Evolutionary conservation across 1,140 invertebrate genomes (phyloP).

Genomic region (Neodiprion pinetum): DNA sequence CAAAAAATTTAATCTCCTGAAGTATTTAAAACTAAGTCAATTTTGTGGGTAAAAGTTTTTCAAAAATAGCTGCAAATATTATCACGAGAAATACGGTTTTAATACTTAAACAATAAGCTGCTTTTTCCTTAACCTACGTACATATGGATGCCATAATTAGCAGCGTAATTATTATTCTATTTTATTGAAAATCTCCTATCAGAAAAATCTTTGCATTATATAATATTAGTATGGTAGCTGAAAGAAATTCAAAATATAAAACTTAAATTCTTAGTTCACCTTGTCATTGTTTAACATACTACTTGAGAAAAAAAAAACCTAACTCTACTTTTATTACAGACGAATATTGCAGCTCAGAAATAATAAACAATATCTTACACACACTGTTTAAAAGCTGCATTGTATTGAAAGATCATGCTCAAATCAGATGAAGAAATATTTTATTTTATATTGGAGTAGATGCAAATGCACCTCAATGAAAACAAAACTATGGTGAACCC

Average conservation of each 20-base stretch:
- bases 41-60: background rate
- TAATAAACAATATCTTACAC: background rate
- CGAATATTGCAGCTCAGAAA: background rate
- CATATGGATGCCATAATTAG: background rate
- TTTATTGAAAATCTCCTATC: background rate
- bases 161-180: background rate
- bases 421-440: too few relatives aligned
- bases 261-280: background rate
- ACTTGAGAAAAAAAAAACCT: background rate
- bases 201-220: background rate
- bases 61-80: constrained; percentile 8
- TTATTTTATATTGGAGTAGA: too few relatives aligned
- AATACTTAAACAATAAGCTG: background rate
- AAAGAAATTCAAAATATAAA: background rate
- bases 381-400: too few relatives aligned
- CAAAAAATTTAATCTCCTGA: background rate
- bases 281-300: background rate
- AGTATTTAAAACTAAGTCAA: background rate
- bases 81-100: constrained; percentile 3
- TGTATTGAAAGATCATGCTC: too few relatives aligned
- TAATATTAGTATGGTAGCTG: background rate
- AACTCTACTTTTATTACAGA: background rate
- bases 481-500: too few relatives aligned
- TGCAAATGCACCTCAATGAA: too few relatives aligned
- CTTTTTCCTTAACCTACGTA: background rate